Percentiles rank a stretch among this genome's conserved stretches.
Evolutionary conservation across 2,888 invertebrate genomes (phyloP).

Genomic region (Agapostemon virescens): DNA sequence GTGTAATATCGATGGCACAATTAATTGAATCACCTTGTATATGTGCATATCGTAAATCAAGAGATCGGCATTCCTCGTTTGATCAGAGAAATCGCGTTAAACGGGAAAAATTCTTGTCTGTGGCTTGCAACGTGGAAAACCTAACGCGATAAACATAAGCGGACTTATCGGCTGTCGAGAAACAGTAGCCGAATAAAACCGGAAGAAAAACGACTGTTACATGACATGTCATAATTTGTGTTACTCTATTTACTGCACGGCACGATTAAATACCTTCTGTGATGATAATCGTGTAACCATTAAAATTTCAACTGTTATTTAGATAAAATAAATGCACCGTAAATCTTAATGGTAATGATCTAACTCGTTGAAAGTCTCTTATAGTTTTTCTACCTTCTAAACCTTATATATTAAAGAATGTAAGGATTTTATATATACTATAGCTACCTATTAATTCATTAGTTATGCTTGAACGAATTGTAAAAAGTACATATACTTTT

Average conservation of each 20-base stretch:
- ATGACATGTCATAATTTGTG: neutral
- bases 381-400: neutral
- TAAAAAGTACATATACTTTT: neutral
- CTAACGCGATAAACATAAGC: neutral
- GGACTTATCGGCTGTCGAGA: neutral
- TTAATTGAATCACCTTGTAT: neutral
- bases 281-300: neutral
- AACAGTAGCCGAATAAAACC: slow-evolving; percentile 3
- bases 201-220: neutral
- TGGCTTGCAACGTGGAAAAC: neutral
- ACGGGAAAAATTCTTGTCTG: neutral
- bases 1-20: neutral
- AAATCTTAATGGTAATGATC: neutral
- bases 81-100: slow-evolving; percentile 36
- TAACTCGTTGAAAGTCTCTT: neutral
- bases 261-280: neutral
- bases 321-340: neutral
- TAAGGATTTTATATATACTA: neutral
- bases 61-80: neutral
- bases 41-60: slow-evolving; percentile 23
- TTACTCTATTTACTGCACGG: neutral
- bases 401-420: neutral
- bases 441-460: neutral
- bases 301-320: neutral
- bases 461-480: neutral